Evolutionary conservation across 1,140 invertebrate species (phyloP).

Genomic region (Ceratitis capitata): DNA sequence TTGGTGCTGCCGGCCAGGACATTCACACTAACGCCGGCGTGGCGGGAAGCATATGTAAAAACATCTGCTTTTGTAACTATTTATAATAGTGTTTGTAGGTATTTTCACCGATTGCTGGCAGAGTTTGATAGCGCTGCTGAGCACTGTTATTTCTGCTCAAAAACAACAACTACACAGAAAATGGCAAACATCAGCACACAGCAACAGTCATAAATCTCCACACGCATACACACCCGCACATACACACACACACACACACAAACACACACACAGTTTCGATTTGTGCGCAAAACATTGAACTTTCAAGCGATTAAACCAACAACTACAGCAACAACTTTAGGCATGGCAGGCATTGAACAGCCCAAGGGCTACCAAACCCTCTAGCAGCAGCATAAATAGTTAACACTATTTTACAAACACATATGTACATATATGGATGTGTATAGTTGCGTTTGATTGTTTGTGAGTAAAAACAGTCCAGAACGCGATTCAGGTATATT

Average conservation of each 20-base stretch:
- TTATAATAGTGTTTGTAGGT: neutral
- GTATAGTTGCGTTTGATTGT: neutral
- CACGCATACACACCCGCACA: no score
- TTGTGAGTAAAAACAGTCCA: no score
- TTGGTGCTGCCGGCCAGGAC: neutral
- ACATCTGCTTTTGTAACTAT: neutral
- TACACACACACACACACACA: slow-evolving; percentile 18
- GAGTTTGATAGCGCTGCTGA: neutral
- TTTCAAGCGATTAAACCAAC: neutral
- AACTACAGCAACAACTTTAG: neutral
- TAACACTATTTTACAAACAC: neutral
- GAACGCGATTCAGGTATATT: no score
- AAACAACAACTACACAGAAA: neutral
- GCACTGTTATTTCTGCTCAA: neutral
- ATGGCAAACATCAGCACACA: neutral
- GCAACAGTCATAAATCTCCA: slow-evolving; percentile 27
- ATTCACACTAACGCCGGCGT: neutral
- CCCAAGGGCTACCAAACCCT: neutral
- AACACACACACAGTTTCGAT: neutral
- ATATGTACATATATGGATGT: neutral
- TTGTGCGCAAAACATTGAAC: slow-evolving; percentile 29
- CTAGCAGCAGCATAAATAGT: neutral
- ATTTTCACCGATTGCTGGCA: neutral
- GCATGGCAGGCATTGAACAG: neutral
- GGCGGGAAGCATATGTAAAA: neutral